A percentile compares a stretch with the other conserved stretches of the same genome.
Conservation (phyloP, 2,888 invertebrate genomes). For the Heliconius hortense region DNA sequence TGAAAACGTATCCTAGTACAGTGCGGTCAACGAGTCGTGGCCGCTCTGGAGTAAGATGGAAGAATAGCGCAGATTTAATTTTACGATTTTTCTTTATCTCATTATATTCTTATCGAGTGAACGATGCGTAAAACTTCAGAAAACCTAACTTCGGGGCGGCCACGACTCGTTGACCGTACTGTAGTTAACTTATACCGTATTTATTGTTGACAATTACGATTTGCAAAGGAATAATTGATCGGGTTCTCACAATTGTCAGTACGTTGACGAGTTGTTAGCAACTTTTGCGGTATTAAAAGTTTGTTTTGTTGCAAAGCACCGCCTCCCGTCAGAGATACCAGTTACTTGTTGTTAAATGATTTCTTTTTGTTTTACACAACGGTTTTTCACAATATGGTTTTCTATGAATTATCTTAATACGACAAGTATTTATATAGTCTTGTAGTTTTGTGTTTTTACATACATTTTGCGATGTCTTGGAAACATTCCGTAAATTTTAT, state of each 20-base stretch:
- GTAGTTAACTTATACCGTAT: conserved; percentile 71
- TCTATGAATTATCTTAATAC: conserved; percentile 69
- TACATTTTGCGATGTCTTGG: conserved; percentile 52
- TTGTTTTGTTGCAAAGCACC: conserved; percentile 59
- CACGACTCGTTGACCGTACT: no score
- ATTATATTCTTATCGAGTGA: no score
- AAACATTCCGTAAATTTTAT: conserved; percentile 55
- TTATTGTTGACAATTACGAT: conserved; percentile 78
- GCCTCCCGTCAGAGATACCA: conserved; percentile 54
- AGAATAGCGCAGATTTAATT: no score
- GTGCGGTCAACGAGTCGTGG: no score
- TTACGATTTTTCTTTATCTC: no score
- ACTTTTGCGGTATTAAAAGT: conserved; percentile 68
- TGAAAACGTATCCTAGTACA: conserved; percentile 66
- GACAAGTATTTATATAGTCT: conserved; percentile 70
- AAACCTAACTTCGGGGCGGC: no score
- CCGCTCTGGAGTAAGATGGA: no score
- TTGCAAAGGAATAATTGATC: conserved; percentile 78
- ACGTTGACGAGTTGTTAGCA: conserved; percentile 68
- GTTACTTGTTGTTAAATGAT: conserved; percentile 55
- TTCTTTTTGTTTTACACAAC: conserved; percentile 55
- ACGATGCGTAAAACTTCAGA: no score
- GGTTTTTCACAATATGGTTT: conserved; percentile 56
- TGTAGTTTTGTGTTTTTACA: conserved; percentile 55
- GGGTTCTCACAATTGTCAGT: conserved; percentile 80